phyloP scores from a whole-genome alignment of 2,797 vertebrate species.

The Acanthornis magna region DNA sequence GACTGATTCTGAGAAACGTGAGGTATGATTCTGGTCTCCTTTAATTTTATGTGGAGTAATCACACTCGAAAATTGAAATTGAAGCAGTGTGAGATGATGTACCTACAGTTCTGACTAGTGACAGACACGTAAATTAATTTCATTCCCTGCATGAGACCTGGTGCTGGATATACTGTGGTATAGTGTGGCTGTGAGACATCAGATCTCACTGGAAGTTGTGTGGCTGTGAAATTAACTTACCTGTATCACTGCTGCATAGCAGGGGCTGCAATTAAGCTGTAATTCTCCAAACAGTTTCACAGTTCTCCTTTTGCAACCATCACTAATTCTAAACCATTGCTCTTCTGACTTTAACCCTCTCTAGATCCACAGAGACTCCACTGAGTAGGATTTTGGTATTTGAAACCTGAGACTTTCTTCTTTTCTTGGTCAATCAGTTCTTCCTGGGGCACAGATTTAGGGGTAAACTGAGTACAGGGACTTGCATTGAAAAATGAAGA shows the following conservation, averaged over 20 bases:
- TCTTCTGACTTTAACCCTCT: slow-evolving; percentile 18
- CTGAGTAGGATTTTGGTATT: neutral
- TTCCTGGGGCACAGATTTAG: neutral
- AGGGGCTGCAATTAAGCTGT: slow-evolving; percentile 63
- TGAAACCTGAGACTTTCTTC: neutral
- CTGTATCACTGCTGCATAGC: slow-evolving; percentile 47
- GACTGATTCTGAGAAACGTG: neutral
- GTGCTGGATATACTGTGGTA: neutral
- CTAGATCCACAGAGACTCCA: neutral
- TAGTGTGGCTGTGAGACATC: neutral
- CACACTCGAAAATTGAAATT: neutral
- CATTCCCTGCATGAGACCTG: neutral
- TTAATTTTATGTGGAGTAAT: neutral
- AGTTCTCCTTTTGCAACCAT: slow-evolving; percentile 9
- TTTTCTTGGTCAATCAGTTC: neutral
- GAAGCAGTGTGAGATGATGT: neutral
- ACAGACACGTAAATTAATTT: slow-evolving; percentile 12
- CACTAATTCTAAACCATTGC: neutral
- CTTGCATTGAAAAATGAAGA: slow-evolving; percentile 28
- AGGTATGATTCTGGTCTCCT: neutral
- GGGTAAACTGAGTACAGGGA: neutral
- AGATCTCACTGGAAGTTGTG: slow-evolving; percentile 32
- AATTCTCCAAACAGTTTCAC: slow-evolving; percentile 52
- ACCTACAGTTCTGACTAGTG: neutral
- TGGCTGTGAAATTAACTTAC: slow-evolving; percentile 68